Base-by-base conservation (phyloP, 2,888 invertebrate genomes). In the Mythimna ferrago region DNA sequence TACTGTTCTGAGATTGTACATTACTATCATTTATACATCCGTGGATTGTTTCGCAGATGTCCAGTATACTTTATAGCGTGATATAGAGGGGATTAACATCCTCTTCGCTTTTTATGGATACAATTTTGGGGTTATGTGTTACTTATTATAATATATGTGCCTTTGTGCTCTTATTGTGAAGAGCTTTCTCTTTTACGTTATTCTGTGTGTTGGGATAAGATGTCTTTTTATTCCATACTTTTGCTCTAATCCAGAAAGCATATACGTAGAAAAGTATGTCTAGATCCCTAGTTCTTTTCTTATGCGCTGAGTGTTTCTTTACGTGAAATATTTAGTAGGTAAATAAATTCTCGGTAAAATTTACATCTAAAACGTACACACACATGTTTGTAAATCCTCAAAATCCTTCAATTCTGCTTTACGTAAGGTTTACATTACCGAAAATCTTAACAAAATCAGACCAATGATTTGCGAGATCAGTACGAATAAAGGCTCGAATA, bases 31-130 rank as follows among this genome's bases (percentile, higher is more conserved):
- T 83, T 73, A 70, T 57, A 66, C 32, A 48, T 26, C 58, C 19
- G 38, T 44, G 16, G 10, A 80, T 66, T 74, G 68, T 83, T 74
- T 80, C 54, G 21, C 32, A 32, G 16, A 78, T 70, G 83, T 74
- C 65, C 80, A 68, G 56, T 71, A 53, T 63, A 21, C 58, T 80
- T 66, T 68, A 68, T 74, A 68, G 51, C 26, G 56, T 21, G 66
- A 53, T 66, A 71, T 56, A 62, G 63, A 26, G 26, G 19, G 41
- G 38, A 68, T 66, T 73, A 65, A 68, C 32, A 78, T 72, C 38
- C 48, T 71, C 51, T 70, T 70, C 1, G 51, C 32, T 78, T 83
- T 82, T 80, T 80, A 82, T 70, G 41, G 48, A 57, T 56, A 54
- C 44, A 54, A 65, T 73, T 79, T 70, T 61, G 58, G 48, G 21